phyloP scores from a whole-genome alignment of 2,888 invertebrate species.

The Sialis fuliginosa region DNA sequence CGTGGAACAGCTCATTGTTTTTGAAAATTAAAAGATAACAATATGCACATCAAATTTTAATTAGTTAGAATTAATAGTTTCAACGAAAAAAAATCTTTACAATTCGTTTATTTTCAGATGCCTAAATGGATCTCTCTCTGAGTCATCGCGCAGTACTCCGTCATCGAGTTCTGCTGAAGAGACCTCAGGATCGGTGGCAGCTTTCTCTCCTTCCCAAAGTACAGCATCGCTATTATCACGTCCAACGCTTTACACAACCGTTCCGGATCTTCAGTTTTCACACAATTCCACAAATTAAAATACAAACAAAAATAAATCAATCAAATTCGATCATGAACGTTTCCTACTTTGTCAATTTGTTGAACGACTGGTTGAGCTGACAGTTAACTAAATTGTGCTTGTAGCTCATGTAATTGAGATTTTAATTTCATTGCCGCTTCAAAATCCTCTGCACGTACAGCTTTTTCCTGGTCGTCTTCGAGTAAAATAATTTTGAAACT shows the following conservation, averaged over 20 bases:
- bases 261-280: conserved; percentile 16
- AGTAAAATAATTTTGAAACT: not conserved
- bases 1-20: too few species aligned
- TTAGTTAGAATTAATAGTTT: too few species aligned
- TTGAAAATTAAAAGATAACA: too few species aligned
- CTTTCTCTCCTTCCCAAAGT: conserved; percentile 26
- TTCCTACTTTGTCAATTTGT: not conserved
- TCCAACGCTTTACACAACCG: conserved; percentile 37
- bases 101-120: too few species aligned
- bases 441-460: conserved; percentile 35
- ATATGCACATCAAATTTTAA: too few species aligned
- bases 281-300: not conserved
- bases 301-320: not conserved
- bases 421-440: conserved; percentile 35
- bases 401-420: conserved; percentile 24
- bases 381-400: conserved; percentile 15
- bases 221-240: conserved; percentile 34
- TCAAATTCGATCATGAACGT: not conserved
- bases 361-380: not conserved
- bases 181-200: conserved; percentile 28
- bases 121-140: too few species aligned
- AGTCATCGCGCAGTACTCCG: not conserved
- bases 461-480: conserved; percentile 26
- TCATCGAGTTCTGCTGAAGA: not conserved
- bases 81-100: too few species aligned